phyloP scores from a whole-genome alignment of 1,140 invertebrate genomes.

The Aphelenchoides avenae region DNA sequence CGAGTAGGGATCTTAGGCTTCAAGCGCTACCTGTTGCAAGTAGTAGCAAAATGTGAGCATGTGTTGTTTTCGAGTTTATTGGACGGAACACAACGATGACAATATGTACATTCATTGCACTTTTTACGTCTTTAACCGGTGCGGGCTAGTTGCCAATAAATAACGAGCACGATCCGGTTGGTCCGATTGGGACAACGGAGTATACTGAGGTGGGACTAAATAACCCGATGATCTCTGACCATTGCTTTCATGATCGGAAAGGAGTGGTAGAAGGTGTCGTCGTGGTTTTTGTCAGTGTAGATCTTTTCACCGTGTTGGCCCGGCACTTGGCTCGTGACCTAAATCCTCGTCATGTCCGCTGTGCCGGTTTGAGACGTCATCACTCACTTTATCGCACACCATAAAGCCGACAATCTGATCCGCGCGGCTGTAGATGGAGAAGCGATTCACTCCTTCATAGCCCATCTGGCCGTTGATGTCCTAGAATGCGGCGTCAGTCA shows the following conservation, averaged over 20 bases:
- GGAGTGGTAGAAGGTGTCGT: conserved; percentile 52
- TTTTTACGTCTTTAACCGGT: no score
- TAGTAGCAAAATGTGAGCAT: no score
- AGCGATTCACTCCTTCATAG: conserved; percentile 53
- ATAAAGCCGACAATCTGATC: conserved; percentile 52
- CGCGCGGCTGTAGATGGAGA: conserved; percentile 47
- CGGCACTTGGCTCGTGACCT: conserved; percentile 51
- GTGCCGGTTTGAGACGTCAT: neutral
- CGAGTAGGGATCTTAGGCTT: no score
- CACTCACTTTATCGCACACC: conserved; percentile 48
- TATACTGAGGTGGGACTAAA: conserved; percentile 13
- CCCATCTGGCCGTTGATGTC: conserved; percentile 48
- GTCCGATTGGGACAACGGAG: no score
- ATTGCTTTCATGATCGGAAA: conserved; percentile 44
- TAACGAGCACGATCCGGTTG: no score
- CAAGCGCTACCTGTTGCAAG: no score
- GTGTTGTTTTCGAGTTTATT: no score
- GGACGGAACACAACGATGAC: no score
- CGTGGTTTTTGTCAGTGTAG: conserved; percentile 50
- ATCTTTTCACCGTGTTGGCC: conserved; percentile 50
- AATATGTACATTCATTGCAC: no score
- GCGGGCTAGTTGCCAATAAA: no score
- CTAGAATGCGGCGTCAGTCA: conserved; percentile 27
- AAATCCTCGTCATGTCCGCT: neutral
- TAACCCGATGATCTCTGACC: conserved; percentile 46